These are phyloP conservation scores for Drosophila asahinai DNA, from an alignment of 1,140 invertebrate genomes.

Conservation along the genomic window DNA sequence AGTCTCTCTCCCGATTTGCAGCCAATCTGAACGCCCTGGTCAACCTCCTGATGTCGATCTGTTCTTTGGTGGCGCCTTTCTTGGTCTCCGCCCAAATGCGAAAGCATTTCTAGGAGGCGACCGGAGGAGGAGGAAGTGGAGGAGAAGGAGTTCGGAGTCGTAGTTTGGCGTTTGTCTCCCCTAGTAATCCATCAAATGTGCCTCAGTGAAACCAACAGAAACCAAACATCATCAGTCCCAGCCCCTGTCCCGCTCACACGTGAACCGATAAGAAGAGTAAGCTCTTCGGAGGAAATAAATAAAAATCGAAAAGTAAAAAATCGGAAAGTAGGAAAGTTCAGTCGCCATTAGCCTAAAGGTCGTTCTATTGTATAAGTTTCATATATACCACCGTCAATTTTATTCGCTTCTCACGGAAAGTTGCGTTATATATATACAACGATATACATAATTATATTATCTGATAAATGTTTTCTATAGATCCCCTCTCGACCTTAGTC, in stretches of 20 bases:
- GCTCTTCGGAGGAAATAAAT: conserved; percentile 8
- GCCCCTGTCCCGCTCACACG: conserved; percentile 10
- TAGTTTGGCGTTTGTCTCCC: conserved; percentile 60
- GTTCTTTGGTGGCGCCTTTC: conserved; percentile 61
- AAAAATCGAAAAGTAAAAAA: background rate
- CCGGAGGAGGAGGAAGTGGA: background rate
- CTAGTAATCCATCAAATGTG: conserved; percentile 78
- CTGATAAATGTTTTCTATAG: conserved; percentile 65
- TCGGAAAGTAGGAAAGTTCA: conserved; percentile 25
- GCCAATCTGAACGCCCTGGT: conserved; percentile 57
- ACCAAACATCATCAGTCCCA: conserved; percentile 33
- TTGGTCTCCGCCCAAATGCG: conserved; percentile 64
- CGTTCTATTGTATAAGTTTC: conserved; percentile 76
- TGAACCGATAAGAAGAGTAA: conserved; percentile 1
- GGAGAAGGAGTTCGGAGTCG: conserved; percentile 21
- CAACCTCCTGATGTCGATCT: conserved; percentile 55
- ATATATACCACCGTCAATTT: conserved; percentile 81
- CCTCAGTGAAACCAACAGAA: conserved; percentile 68
- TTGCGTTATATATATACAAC: conserved; percentile 63
- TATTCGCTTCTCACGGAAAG: conserved; percentile 80
- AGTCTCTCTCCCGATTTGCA: conserved; percentile 7
- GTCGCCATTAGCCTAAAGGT: conserved; percentile 58
- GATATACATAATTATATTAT: conserved; percentile 57
- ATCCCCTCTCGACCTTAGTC: conserved; percentile 49
- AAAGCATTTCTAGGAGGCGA: conserved; percentile 68